These are phyloP conservation scores for Seriola dumerili DNA, from an alignment of 2,113 vertebrate species.

Conservation along the genomic window DNA sequence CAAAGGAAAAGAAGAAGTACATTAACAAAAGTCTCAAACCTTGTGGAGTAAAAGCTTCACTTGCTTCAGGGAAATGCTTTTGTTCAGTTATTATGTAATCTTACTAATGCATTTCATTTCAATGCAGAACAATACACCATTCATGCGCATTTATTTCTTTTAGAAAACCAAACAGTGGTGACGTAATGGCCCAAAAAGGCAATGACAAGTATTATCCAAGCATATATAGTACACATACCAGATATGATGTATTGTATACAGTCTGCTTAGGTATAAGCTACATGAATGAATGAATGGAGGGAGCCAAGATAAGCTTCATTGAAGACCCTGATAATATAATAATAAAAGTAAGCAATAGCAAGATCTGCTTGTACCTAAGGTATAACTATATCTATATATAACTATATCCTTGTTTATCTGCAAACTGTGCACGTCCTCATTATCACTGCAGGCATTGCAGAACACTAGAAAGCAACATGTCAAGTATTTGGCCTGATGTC, in stretches of 20 bases:
- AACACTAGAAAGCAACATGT: conserved; percentile 40
- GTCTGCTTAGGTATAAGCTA: neutral
- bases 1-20: neutral
- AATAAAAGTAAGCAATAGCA: neutral
- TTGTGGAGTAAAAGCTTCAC: conserved; percentile 27
- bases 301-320: conserved; percentile 7
- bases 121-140: conserved; percentile 31
- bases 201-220: neutral
- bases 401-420: conserved; percentile 7
- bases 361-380: conserved; percentile 22
- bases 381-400: neutral
- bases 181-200: conserved; percentile 23
- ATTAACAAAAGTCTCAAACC: conserved; percentile 26
- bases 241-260: neutral
- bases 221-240: neutral
- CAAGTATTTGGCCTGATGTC: conserved; percentile 47
- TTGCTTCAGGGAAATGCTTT: conserved; percentile 47
- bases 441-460: conserved; percentile 20
- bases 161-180: conserved; percentile 23
- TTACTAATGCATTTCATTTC: conserved; percentile 47
- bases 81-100: conserved; percentile 42
- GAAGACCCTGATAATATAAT: neutral
- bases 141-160: conserved; percentile 17
- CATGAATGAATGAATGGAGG: neutral
- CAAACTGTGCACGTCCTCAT: conserved; percentile 20